These are phyloP conservation scores for Aphelinus certus DNA, from an alignment of 1,140 invertebrate species.

Conservation along the genomic window DNA sequence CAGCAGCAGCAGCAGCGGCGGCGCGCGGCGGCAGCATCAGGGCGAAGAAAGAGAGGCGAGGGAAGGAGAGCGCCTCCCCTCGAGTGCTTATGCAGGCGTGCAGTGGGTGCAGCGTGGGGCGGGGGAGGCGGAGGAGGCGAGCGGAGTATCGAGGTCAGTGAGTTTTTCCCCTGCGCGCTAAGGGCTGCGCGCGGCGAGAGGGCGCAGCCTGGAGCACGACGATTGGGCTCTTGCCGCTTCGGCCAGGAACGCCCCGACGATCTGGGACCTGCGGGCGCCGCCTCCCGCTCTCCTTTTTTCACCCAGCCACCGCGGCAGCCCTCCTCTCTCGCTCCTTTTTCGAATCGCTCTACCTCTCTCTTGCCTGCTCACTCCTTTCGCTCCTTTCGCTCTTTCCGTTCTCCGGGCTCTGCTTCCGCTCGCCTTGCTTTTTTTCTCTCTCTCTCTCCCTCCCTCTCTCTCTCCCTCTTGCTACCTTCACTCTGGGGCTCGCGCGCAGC, in stretches of 20 bases:
- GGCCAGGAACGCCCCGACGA: constrained; percentile 25
- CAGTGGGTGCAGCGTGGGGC: constrained; percentile 41
- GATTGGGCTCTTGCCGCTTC: constrained; percentile 26
- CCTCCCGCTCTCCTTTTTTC: constrained; percentile 4
- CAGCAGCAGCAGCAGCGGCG: constrained; percentile 11
- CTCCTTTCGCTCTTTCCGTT: not conserved
- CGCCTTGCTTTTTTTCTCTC: constrained; percentile 6
- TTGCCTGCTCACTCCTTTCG: not conserved
- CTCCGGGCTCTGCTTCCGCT: not conserved
- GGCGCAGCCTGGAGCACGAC: constrained; percentile 6
- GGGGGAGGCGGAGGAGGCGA: constrained; percentile 43
- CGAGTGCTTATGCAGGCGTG: constrained; percentile 24
- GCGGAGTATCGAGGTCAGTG: constrained; percentile 62
- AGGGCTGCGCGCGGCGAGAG: constrained; percentile 55
- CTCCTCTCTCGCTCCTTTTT: not conserved
- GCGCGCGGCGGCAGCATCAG: too few relatives aligned
- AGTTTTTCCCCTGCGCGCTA: constrained; percentile 64
- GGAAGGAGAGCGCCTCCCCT: constrained; percentile 15
- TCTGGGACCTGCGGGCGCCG: constrained; percentile 5
- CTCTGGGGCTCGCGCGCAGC: not conserved
- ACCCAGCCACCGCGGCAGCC: not conserved
- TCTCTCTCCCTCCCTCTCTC: not conserved
- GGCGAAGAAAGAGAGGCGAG: constrained; percentile 34
- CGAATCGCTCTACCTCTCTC: not conserved
- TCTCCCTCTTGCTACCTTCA: not conserved